Percentiles rank a stretch among this genome's conserved stretches.
phyloP scores from a whole-genome alignment of 2,888 invertebrate genomes.

The Drosophila phalerata region DNA sequence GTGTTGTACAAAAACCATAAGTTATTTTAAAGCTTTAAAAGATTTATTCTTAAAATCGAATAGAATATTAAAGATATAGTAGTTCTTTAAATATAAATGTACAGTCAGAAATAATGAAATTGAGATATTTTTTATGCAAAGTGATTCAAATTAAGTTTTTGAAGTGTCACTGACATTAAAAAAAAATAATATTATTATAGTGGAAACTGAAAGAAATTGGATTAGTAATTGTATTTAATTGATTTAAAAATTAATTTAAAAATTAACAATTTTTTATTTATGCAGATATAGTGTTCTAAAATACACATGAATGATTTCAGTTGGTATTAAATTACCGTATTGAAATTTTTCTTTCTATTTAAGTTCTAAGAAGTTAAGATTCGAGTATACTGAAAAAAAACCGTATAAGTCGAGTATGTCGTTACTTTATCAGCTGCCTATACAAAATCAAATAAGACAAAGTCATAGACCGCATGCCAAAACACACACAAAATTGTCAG shows the following conservation, averaged over 20 bases:
- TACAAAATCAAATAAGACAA: conserved; percentile 41
- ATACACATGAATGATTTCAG: too few species aligned
- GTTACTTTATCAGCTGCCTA: not conserved
- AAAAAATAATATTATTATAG: too few species aligned
- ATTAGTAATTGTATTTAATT: not conserved
- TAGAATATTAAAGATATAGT: not conserved
- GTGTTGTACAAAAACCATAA: not conserved
- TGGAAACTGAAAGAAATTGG: too few species aligned
- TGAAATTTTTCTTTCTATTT: too few species aligned
- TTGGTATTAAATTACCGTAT: too few species aligned
- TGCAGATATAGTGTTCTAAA: too few species aligned
- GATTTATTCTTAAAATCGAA: not conserved
- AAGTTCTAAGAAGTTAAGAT: not conserved
- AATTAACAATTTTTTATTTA: too few species aligned
- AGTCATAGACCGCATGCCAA: conserved; percentile 31
- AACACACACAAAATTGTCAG: conserved; percentile 42
- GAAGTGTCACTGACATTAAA: not conserved
- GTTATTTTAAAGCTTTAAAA: not conserved
- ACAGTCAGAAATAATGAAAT: not conserved
- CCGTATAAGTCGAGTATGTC: not conserved
- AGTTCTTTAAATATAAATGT: not conserved
- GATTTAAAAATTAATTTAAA: not conserved
- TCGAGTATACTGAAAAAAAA: not conserved
- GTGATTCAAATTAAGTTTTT: not conserved
- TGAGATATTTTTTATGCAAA: too few species aligned